phyloP scores from a whole-genome alignment of 2,888 invertebrate species.

The Toxonevra muliebris region DNA sequence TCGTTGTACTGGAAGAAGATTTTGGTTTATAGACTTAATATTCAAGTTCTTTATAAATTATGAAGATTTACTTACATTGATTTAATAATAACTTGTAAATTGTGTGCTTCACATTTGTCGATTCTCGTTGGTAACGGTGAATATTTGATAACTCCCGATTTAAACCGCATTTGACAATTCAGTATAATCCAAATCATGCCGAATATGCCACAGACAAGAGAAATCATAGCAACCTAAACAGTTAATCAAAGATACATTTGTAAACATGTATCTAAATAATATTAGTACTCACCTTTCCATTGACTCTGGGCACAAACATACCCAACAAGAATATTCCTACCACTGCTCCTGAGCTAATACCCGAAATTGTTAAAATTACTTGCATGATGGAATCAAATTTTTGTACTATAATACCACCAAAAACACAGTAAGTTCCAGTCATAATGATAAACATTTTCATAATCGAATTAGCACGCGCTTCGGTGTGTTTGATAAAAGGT shows the following conservation, averaged over 20 bases:
- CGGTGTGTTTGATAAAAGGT: conserved; percentile 61
- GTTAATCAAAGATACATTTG: neutral
- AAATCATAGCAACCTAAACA: conserved; percentile 51
- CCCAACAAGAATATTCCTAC: conserved; percentile 75
- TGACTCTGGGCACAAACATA: conserved; percentile 74
- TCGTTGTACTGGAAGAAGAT: neutral
- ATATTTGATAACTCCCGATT: conserved; percentile 52
- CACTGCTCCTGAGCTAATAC: conserved; percentile 70
- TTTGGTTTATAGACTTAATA: neutral
- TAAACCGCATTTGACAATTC: conserved; percentile 53
- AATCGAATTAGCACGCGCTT: conserved; percentile 65
- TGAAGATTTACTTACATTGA: conserved; percentile 52
- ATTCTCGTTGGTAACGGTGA: conserved; percentile 51
- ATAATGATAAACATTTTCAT: conserved; percentile 65
- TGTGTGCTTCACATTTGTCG: conserved; percentile 52
- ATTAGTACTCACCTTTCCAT: conserved; percentile 59
- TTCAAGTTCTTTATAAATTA: too few species aligned
- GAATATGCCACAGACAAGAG: conserved; percentile 54
- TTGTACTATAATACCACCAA: conserved; percentile 65
- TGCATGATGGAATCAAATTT: conserved; percentile 67
- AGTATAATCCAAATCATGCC: conserved; percentile 56
- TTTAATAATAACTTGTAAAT: conserved; percentile 42
- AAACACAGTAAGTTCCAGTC: conserved; percentile 71
- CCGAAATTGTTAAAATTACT: conserved; percentile 64
- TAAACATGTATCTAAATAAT: conserved; percentile 8